Percentiles rank a stretch among this genome's conserved stretches.
phyloP scores from a whole-genome alignment of 1,140 invertebrate genomes.

The Macrotrachela quadricornifera region DNA sequence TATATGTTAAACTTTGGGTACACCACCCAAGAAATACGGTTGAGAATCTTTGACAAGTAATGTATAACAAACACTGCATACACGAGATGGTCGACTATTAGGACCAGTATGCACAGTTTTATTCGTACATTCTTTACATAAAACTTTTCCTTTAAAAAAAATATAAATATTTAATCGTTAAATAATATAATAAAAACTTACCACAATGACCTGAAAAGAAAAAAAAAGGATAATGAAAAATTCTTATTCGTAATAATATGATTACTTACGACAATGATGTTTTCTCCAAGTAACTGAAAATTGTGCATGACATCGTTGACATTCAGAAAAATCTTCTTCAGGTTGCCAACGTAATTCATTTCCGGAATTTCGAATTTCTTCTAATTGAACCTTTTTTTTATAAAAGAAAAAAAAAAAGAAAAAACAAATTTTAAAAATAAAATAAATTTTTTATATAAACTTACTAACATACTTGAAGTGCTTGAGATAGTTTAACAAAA shows the following conservation, averaged over 20 bases:
- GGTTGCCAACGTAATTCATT: slow-evolving; percentile 86
- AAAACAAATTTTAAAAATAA: too few species aligned
- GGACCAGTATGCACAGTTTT: slow-evolving; percentile 65
- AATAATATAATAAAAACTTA: too few species aligned
- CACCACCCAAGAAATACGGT: too few species aligned
- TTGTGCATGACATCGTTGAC: slow-evolving; percentile 50
- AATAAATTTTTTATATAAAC: too few species aligned
- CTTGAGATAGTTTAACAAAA: slow-evolving; percentile 86
- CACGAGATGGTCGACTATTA: slow-evolving; percentile 54
- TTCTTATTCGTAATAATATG: too few species aligned
- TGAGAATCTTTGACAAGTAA: slow-evolving; percentile 63
- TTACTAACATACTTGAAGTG: slow-evolving; percentile 44
- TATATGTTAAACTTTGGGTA: too few species aligned
- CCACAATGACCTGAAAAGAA: too few species aligned
- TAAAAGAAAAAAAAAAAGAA: too few species aligned
- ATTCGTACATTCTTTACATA: slow-evolving; percentile 60
- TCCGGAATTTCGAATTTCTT: not conserved
- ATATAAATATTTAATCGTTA: too few species aligned
- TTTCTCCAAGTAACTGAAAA: slow-evolving; percentile 44
- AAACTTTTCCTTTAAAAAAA: slow-evolving; percentile 46
- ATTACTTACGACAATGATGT: slow-evolving; percentile 12
- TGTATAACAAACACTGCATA: slow-evolving; percentile 90
- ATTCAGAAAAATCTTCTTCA: slow-evolving; percentile 76
- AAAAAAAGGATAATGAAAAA: too few species aligned
- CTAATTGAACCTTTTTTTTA: too few species aligned